phyloP scores from a whole-genome alignment of 2,888 invertebrate species.

The Clitarchus hookeri region DNA sequence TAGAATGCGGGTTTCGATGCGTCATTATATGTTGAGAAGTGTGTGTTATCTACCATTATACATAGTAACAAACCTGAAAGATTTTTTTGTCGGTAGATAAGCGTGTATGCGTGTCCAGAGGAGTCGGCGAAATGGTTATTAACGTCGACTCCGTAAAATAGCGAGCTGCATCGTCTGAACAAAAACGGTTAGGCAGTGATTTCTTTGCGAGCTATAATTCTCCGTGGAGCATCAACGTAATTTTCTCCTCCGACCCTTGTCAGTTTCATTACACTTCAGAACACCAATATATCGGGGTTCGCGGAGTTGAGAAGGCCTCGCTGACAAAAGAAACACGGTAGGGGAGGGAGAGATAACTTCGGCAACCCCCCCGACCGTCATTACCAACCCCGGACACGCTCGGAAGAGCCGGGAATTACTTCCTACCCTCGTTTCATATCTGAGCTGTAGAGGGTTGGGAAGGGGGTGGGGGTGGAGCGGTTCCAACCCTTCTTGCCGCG shows the following conservation, averaged over 20 bases:
- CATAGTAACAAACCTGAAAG: too few species aligned
- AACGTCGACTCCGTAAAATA: too few species aligned
- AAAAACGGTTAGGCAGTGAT: too few species aligned
- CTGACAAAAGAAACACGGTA: not conserved
- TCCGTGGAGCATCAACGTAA: not conserved
- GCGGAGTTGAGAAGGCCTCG: not conserved
- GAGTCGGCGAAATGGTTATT: too few species aligned
- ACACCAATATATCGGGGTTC: not conserved
- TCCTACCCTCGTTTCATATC: not conserved
- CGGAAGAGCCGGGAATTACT: not conserved
- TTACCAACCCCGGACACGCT: not conserved
- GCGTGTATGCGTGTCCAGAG: too few species aligned
- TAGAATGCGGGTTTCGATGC: too few species aligned
- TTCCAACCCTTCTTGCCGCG: not conserved
- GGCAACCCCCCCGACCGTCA: not conserved
- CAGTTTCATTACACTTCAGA: not conserved
- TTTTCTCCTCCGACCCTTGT: not conserved
- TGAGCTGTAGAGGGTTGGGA: not conserved
- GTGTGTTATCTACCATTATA: too few species aligned
- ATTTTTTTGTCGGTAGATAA: too few species aligned
- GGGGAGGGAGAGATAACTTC: not conserved
- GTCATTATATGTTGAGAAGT: too few species aligned
- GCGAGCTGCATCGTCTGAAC: too few species aligned
- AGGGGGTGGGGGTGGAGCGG: not conserved
- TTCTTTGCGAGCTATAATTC: not conserved